Evolutionary conservation across 2,888 invertebrate species (phyloP), one percentile per base, ranked within the genome.

Genomic region (Tenthredo distinguenda): DNA sequence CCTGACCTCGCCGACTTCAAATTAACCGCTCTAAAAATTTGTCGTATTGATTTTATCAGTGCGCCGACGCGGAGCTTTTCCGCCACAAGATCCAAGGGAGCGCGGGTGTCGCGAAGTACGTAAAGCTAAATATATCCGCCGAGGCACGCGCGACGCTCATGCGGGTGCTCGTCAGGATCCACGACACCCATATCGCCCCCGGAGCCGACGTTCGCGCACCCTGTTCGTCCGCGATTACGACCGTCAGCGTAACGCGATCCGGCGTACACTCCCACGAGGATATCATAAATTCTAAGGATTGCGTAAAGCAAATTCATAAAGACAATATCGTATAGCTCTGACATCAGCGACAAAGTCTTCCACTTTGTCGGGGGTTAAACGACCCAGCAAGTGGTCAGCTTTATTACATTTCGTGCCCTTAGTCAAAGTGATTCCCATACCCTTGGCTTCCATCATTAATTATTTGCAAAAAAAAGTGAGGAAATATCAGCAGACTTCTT

Each of bases 71-170:
- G 62, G 21, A 40, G 40, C 6, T 62, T 62, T 81, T 79, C 50
- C 34, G 55, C 81, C 62, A 81, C 81, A 62, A 26, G 26, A 47
- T 31, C 21, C 26, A 76, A 65, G 87, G 86, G 87, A 87, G 86
- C 88, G 88, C 87, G 87, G 85, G 87, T 77, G 84, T 85, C 85
- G 84, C 79, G 21, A 79, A 50, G 31, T 34, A 31, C 40, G 83
- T 58, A 68, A 74, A 85, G 90, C 91, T 91, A 91, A 91, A 91
- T 91, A 91, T 91, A 91, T 91, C 90, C 89, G 86, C 84, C 87
- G 87, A 90, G 90, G 90, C 89, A 91, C 90, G 90, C 89, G 90
- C 88, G 90, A 89, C 88, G 84, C 86, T 87, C 34, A 34, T 37
- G 68, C 65, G 77, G 47, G n/a, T 72, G 76, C 34, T 85, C 50